Evolutionary conservation across 2,797 vertebrate genomes (phyloP), one percentile per base, ranked within the genome.

Genomic region (Sciurus carolinensis): DNA sequence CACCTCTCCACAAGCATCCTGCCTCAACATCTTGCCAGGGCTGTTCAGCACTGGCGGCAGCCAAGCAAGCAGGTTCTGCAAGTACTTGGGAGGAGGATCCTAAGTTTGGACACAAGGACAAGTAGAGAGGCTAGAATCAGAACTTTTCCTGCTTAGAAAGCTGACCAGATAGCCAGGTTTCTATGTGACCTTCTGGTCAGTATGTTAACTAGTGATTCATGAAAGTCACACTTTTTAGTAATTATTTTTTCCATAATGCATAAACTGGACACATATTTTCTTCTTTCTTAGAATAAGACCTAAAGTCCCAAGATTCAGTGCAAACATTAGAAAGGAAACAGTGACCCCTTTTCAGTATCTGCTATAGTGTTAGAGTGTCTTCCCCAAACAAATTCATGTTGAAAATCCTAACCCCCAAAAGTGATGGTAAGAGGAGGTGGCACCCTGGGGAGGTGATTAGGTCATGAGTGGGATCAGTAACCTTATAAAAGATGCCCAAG

Each of bases 41-140:
- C 99, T 44, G 93, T 99, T 76, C 95, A 98, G 69, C 98, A 99
- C 42, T 98, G 98, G 50, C 99, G 98, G 80, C 54, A 57, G 98
- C 85, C 67, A 75, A 67, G 52, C 17, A 26, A 82, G n/a, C 8
- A 87, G 39, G 66, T 33, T 71, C 79, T 90, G 54, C 36, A 77
- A 67, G 33, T 24, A 50, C 20, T 14, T 57, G 47, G 83, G 84
- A 71, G 57, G 52, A 62, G 6, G 76, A 66, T 3, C 66, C 5
- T 44, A 54, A 80, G 69, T 10, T 64, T 54, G 30, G 39, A 13
- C 36, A 47, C 7, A 42, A 30, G 57, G 42, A 36, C 42, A 7
- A 57, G 64, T 75, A 69, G 36, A 80, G 26, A 86, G 62, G 62
- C 20, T 88, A 13, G 36, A 73, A 50, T 79, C 44, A 82, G 36